Evolutionary conservation across 2,797 vertebrate species (phyloP).

Genomic region (Gastrophryne carolinensis): DNA sequence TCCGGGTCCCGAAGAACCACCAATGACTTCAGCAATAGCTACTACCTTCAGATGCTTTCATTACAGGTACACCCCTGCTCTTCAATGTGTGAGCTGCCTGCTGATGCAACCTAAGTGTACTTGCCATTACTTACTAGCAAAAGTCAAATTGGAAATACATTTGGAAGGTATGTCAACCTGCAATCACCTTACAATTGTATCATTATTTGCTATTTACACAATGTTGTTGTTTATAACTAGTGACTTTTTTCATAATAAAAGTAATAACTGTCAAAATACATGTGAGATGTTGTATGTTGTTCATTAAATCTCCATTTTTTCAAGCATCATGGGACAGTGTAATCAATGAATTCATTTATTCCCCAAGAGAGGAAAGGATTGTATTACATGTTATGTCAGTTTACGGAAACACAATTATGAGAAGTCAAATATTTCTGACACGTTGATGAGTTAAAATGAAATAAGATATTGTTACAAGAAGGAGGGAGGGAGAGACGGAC

Average conservation of each 20-base stretch:
- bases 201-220: background rate
- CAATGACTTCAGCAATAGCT: too few relatives aligned
- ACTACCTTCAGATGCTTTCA: too few relatives aligned
- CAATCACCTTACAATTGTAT: background rate
- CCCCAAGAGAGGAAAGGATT: background rate
- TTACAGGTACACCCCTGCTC: too few relatives aligned
- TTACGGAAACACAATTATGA: slow-evolving; percentile 8
- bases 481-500: too few relatives aligned
- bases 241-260: background rate
- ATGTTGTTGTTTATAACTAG: background rate
- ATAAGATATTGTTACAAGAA: background rate
- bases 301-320: slow-evolving; percentile 32
- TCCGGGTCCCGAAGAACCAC: too few relatives aligned
- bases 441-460: background rate
- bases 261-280: slow-evolving; percentile 21
- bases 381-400: slow-evolving; percentile 24
- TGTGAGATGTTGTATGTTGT: slow-evolving; percentile 15
- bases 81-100: too few relatives aligned
- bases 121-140: background rate
- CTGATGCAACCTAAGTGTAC: too few relatives aligned
- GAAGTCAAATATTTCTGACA: background rate
- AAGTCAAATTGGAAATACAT: slow-evolving; percentile 6
- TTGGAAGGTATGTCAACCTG: background rate
- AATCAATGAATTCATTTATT: slow-evolving; percentile 1
- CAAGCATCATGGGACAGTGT: slow-evolving; percentile 7